These are phyloP conservation scores for Palythoa caribaeorum DNA, from an alignment of 92 coral and sea anemone genomes.

Conservation along the genomic window DNA sequence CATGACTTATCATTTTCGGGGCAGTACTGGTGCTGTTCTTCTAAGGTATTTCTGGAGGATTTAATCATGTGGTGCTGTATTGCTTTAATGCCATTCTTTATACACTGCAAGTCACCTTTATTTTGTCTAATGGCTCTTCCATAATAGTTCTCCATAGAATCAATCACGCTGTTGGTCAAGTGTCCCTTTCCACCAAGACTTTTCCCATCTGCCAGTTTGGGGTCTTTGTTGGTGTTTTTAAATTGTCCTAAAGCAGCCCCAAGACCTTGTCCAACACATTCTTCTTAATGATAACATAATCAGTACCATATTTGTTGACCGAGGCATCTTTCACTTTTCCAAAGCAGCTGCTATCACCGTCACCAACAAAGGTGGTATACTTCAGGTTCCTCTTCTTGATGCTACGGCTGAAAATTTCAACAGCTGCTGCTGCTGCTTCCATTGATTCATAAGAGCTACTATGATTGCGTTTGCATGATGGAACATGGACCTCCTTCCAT, in stretches of 20 bases:
- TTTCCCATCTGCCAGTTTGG: slow-evolving; percentile 58
- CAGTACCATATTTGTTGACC: slow-evolving; percentile 36
- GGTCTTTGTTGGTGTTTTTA: slow-evolving; percentile 31
- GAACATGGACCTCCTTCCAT: slow-evolving; percentile 47
- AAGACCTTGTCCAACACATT: slow-evolving; percentile 61
- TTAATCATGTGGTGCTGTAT: slow-evolving; percentile 50
- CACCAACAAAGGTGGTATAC: slow-evolving; percentile 58
- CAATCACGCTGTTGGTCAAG: slow-evolving; percentile 18
- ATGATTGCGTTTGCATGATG: slow-evolving; percentile 57
- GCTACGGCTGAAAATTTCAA: slow-evolving; percentile 55
- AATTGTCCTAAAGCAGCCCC: slow-evolving; percentile 56
- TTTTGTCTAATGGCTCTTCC: not conserved
- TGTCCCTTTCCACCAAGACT: slow-evolving; percentile 50
- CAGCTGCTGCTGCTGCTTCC: slow-evolving; percentile 58
- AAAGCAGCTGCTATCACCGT: slow-evolving; percentile 63
- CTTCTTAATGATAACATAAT: slow-evolving; percentile 44
- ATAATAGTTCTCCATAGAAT: slow-evolving; percentile 49
- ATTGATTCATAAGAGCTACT: slow-evolving; percentile 46
- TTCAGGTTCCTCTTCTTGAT: slow-evolving; percentile 20
- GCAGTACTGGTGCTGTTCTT: slow-evolving; percentile 51
- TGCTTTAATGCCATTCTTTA: slow-evolving; percentile 21
- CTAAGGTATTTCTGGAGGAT: slow-evolving; percentile 1
- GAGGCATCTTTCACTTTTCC: slow-evolving; percentile 61
- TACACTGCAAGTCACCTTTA: slow-evolving; percentile 27
- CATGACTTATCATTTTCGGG: slow-evolving; percentile 36